Evolutionary conservation across 2,797 vertebrate species (phyloP).

Genomic region (Clarias pachynema): DNA sequence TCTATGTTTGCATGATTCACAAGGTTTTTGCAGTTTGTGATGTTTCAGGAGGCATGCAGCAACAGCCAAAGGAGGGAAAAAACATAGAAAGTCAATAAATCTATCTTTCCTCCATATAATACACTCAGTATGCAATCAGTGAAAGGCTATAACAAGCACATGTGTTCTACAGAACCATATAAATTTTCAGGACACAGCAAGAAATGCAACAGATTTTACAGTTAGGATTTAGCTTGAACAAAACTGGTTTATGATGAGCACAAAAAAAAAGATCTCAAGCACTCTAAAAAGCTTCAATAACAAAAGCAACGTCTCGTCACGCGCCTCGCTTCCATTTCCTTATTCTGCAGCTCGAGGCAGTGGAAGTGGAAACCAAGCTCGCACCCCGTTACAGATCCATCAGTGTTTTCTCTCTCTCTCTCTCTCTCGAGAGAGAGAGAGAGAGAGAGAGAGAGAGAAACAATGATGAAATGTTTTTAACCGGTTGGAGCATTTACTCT

Average conservation of each 20-base stretch:
- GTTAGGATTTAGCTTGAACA: neutral
- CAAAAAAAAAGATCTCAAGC: neutral
- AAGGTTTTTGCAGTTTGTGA: neutral
- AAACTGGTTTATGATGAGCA: no score
- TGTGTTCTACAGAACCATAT: constrained; percentile 11
- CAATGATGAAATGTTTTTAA: neutral
- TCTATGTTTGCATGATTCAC: neutral
- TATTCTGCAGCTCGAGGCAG: constrained; percentile 75
- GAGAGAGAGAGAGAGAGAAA: neutral
- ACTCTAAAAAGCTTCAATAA: constrained; percentile 59
- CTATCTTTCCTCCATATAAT: neutral
- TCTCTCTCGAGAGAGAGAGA: no score
- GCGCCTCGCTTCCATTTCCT: constrained; percentile 80
- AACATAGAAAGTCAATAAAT: neutral
- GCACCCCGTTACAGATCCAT: neutral
- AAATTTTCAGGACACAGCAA: neutral
- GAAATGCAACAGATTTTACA: neutral
- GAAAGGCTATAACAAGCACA: neutral
- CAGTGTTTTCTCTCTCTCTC: neutral
- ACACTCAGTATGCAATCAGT: neutral
- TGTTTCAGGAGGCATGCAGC: neutral
- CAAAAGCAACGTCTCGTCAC: constrained; percentile 74
- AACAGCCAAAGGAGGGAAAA: neutral
- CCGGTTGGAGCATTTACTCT: neutral
- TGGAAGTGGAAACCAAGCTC: constrained; percentile 58